Conservation (phyloP, 2,888 invertebrate species). For the Drosophila vallismaia region DNA sequence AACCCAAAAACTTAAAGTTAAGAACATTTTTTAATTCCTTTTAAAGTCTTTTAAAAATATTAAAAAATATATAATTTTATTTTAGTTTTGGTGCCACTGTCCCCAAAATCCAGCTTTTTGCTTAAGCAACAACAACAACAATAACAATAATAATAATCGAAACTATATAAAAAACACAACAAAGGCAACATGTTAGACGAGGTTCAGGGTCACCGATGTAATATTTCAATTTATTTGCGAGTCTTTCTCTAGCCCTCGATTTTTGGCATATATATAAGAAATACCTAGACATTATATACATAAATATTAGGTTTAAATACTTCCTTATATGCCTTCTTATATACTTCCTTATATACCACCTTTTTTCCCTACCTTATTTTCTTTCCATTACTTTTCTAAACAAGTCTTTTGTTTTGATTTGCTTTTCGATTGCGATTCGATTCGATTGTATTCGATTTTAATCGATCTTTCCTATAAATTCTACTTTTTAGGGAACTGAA, state of each 20-base stretch:
- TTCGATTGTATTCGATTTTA: slow-evolving; percentile 51
- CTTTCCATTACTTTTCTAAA: slow-evolving; percentile 46
- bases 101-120: slow-evolving; percentile 3
- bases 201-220: slow-evolving; percentile 73
- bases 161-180: slow-evolving; percentile 1
- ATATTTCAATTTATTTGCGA: slow-evolving; percentile 68
- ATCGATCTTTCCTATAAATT: slow-evolving; percentile 11
- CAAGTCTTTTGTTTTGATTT: slow-evolving; percentile 35
- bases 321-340: slow-evolving; percentile 6
- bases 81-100: slow-evolving; percentile 3
- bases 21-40: neutral
- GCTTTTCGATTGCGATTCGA: no score
- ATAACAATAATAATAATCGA: neutral
- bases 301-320: neutral
- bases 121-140: slow-evolving; percentile 10
- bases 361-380: slow-evolving; percentile 16
- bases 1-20: no score
- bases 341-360: slow-evolving; percentile 1
- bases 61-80: neutral
- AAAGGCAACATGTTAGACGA: slow-evolving; percentile 32
- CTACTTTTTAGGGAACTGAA: neutral
- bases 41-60: neutral
- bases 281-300: slow-evolving; percentile 20
- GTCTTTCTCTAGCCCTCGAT: slow-evolving; percentile 48
- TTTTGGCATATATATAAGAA: slow-evolving; percentile 25